Conservation (phyloP, 1,140 invertebrate genomes). For the Nautilus pompilius region DNA sequence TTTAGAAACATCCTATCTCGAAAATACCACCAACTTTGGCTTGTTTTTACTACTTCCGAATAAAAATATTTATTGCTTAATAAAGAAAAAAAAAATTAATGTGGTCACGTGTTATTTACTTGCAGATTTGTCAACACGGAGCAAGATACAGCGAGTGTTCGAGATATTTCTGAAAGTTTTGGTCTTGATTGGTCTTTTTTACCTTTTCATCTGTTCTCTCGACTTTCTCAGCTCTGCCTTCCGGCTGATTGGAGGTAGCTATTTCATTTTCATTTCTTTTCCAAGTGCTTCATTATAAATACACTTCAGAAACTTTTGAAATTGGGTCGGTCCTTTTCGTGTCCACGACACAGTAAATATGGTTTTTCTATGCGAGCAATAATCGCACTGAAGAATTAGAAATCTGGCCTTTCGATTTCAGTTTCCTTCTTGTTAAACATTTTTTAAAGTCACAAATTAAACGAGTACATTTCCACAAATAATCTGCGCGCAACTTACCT, state of each 20-base stretch:
- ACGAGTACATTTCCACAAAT: too few species aligned
- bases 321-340: neutral
- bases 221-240: constrained; percentile 62
- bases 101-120: too few species aligned
- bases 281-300: neutral
- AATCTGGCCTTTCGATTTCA: neutral
- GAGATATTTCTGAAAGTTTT: constrained; percentile 37
- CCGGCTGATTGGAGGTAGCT: constrained; percentile 59
- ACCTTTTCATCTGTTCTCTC: constrained; percentile 63
- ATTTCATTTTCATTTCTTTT: neutral
- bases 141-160: constrained; percentile 25
- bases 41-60: too few species aligned
- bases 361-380: neutral
- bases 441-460: too few species aligned
- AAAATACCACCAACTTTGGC: too few species aligned
- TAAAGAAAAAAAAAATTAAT: too few species aligned
- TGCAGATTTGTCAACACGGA: constrained; percentile 24
- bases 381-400: neutral
- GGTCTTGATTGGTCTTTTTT: constrained; percentile 55
- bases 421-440: neutral
- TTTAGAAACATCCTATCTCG: too few species aligned
- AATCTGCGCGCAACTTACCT: too few species aligned
- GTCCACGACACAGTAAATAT: neutral
- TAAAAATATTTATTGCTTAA: too few species aligned
- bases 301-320: neutral